A percentile compares a stretch with the other conserved stretches of the same genome.
These are phyloP conservation scores for Xestia sexstrigata DNA, from an alignment of 2,888 invertebrate genomes.

Conservation along the genomic window DNA sequence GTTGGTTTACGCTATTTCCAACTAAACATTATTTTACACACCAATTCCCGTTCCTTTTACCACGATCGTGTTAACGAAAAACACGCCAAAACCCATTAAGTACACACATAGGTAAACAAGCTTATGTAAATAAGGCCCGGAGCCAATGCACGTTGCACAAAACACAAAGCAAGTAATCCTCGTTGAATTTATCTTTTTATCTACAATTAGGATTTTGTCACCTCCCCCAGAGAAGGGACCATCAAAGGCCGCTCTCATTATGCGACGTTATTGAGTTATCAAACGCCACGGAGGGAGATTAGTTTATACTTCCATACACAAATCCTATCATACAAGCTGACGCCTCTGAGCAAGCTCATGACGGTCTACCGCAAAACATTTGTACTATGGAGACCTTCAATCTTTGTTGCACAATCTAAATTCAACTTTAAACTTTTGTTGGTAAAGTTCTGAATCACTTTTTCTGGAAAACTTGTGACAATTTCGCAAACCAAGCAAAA, in stretches of 20 bases:
- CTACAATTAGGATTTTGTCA: slow-evolving; percentile 90
- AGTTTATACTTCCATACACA: slow-evolving; percentile 90
- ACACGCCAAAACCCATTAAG: slow-evolving; percentile 52
- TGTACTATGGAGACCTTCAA: slow-evolving; percentile 63
- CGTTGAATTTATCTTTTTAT: slow-evolving; percentile 89
- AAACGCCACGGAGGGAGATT: slow-evolving; percentile 87
- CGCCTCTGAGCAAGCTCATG: slow-evolving; percentile 89
- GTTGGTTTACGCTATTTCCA: neutral
- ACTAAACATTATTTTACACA: neutral
- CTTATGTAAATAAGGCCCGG: slow-evolving; percentile 64
- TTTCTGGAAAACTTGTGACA: slow-evolving; percentile 13
- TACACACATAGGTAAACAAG: slow-evolving; percentile 57
- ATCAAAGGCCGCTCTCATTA: slow-evolving; percentile 89
- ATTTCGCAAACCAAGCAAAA: slow-evolving; percentile 48
- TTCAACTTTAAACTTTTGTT: slow-evolving; percentile 48
- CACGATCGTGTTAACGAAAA: slow-evolving; percentile 35
- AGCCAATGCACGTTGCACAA: slow-evolving; percentile 73
- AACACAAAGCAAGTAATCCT: slow-evolving; percentile 73
- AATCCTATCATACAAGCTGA: slow-evolving; percentile 91
- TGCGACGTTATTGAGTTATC: slow-evolving; percentile 90
- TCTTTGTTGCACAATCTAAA: slow-evolving; percentile 63
- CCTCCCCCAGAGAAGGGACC: slow-evolving; percentile 76
- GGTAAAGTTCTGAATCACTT: slow-evolving; percentile 34
- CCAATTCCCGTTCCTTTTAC: slow-evolving; percentile 22
- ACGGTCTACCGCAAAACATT: slow-evolving; percentile 86